These are phyloP conservation scores for Rhinogobio ventralis DNA, from an alignment of 2,797 vertebrate genomes.

Conservation along the genomic window DNA sequence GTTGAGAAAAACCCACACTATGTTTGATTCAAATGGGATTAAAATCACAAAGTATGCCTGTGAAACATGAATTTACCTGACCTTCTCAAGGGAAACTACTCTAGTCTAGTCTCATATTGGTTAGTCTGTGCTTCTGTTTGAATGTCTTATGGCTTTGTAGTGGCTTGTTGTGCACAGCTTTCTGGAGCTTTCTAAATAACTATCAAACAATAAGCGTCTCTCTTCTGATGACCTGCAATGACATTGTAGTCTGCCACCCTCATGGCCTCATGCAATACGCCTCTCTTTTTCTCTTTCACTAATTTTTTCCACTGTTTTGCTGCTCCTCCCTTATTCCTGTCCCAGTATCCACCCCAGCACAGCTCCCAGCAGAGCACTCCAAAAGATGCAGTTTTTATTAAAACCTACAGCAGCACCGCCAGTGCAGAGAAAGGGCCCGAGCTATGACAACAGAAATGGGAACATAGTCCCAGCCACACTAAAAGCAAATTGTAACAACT, in stretches of 20 bases:
- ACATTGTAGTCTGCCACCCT: constrained; percentile 76
- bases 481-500: constrained; percentile 29
- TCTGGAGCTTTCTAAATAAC: constrained; percentile 71
- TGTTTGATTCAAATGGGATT: not conserved
- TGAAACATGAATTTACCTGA: not conserved
- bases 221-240: constrained; percentile 74
- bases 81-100: not conserved
- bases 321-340: constrained; percentile 49
- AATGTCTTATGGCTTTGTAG: constrained; percentile 45
- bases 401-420: constrained; percentile 79
- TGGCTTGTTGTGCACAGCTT: constrained; percentile 29
- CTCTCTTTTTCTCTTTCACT: constrained; percentile 38
- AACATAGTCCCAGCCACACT: constrained; percentile 70
- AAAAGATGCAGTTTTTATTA: constrained; percentile 86
- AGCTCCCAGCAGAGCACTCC: constrained; percentile 80
- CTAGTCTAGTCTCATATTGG: constrained; percentile 9
- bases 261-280: constrained; percentile 75
- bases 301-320: constrained; percentile 31
- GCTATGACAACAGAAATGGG: constrained; percentile 69
- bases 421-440: constrained; percentile 69
- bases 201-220: constrained; percentile 80
- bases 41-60: constrained; percentile 18
- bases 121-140: constrained; percentile 19
- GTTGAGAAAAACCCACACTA: not conserved
- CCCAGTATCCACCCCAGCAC: constrained; percentile 59